Evolutionary conservation across 2,888 invertebrate species (phyloP).

Genomic region (Papilio protenor): DNA sequence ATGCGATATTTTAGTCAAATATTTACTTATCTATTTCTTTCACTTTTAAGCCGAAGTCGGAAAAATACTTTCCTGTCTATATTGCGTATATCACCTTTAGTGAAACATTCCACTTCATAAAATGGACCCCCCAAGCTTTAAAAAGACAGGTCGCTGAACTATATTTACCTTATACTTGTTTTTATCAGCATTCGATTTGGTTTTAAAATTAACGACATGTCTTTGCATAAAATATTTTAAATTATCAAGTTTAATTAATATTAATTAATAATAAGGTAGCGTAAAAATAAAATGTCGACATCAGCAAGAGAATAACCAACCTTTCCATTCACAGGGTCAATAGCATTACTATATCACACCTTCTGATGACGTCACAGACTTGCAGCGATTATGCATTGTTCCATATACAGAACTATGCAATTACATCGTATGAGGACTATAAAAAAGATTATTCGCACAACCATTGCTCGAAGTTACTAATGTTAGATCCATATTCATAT

Average conservation of each 20-base stretch:
- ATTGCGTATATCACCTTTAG: constrained; percentile 19
- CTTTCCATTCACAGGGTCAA: constrained; percentile 19
- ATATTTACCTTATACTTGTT: not conserved
- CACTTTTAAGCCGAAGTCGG: constrained; percentile 13
- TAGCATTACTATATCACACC: constrained; percentile 26
- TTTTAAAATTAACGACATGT: not conserved
- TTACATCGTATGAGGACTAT: constrained; percentile 9
- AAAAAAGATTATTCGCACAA: constrained; percentile 25
- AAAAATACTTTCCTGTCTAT: constrained; percentile 37
- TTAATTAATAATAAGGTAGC: not conserved
- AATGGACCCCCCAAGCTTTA: constrained; percentile 35
- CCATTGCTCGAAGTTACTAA: constrained; percentile 6
- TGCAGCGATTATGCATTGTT: constrained; percentile 34
- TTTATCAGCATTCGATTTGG: constrained; percentile 2
- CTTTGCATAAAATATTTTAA: not conserved
- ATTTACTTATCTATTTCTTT: not conserved
- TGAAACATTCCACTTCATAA: constrained; percentile 19
- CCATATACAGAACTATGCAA: constrained; percentile 28
- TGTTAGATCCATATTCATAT: constrained; percentile 18
- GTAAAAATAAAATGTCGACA: not conserved
- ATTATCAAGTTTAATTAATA: not conserved
- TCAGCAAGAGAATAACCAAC: not conserved
- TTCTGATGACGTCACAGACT: constrained; percentile 8
- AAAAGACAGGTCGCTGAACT: not conserved
- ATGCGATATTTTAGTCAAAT: too few species aligned